Evolutionary conservation across 92 coral and sea anemone genomes (phyloP).

Genomic region (Micromussa lordhowensis): DNA sequence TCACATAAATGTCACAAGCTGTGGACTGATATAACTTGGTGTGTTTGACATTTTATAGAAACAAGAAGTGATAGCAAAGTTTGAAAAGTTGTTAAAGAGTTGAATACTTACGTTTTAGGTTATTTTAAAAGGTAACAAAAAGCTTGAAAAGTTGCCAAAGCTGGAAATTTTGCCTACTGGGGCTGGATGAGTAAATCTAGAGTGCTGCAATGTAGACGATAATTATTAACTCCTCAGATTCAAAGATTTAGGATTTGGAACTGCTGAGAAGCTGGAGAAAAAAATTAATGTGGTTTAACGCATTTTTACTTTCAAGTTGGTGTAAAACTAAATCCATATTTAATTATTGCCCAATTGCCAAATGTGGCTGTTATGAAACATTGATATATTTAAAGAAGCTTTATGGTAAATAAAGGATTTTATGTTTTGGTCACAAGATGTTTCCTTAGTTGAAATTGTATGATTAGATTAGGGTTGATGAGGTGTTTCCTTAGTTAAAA

Average conservation of each 20-base stretch:
- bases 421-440: no score
- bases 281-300: slow-evolving; percentile 11
- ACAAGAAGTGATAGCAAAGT: background rate
- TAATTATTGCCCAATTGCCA: slow-evolving; percentile 2
- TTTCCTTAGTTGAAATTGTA: no score
- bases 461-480: no score
- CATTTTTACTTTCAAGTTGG: slow-evolving; percentile 17
- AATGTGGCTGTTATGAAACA: slow-evolving; percentile 13
- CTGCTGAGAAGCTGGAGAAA: slow-evolving; percentile 21
- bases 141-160: no score
- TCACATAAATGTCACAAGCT: background rate
- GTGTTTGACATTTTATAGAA: slow-evolving; percentile 9
- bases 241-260: slow-evolving; percentile 19
- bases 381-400: slow-evolving; percentile 14
- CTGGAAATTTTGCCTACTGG: background rate
- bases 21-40: background rate
- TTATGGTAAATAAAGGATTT: no score
- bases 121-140: background rate
- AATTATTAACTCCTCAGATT: slow-evolving; percentile 2
- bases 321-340: slow-evolving; percentile 20
- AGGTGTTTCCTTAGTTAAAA: no score
- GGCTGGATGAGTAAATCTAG: slow-evolving; percentile 8
- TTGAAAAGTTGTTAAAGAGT: background rate
- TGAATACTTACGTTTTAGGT: background rate
- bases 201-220: background rate